Base-by-base conservation (phyloP, 2,113 vertebrate species). In the Mormoops blainvillei region DNA sequence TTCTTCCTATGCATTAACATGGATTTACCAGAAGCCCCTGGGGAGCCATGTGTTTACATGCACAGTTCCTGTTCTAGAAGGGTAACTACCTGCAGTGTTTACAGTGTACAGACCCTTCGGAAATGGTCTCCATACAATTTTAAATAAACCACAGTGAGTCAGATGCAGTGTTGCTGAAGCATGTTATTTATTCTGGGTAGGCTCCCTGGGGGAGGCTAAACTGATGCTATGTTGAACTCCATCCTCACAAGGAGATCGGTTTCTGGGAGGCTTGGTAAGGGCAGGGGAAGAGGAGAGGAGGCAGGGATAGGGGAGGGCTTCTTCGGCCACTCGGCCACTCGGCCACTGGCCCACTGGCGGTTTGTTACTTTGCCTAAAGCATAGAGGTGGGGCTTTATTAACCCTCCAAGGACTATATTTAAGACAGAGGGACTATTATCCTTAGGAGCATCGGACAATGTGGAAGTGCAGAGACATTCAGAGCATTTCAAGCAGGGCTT, bases 221-320 rank as follows among this genome's bases (percentile, higher is more conserved):
- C 7, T 28, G 24, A 58, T 22, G 33, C 13, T 63, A 58, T 56
- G 24, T 61, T 31, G 33, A 28, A 24, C 41, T 20, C 28, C 28
- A 54, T 28, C 28, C 22, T 74, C 15, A 48, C 31, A 50, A 65
- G 33, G 28, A 78, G 38, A 26, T 71, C 41, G 71, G 65, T 77
- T 65, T 56, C 36, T 28, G 71, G 36, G 38, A 94, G 36, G 10
- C 52, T 38, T 24, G 22, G 38, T 28, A 45, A 31, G 4, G 9
- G 10, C 2, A 12, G n/a, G 5, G 38, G 4, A n/a, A 20, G 19
- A 22, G 14, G 58, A 26, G 58, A 50, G 3, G 11, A 89, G 22
- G 24, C 10, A 8, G 54, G 36, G 14, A 5, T 5, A 2, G 16
- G 54, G 0, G 0, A 33, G 2, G 31, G 7, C 26, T 0, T 82